Conservation (phyloP, 2,888 invertebrate genomes). For the Tenthredo scrophulariae region DNA sequence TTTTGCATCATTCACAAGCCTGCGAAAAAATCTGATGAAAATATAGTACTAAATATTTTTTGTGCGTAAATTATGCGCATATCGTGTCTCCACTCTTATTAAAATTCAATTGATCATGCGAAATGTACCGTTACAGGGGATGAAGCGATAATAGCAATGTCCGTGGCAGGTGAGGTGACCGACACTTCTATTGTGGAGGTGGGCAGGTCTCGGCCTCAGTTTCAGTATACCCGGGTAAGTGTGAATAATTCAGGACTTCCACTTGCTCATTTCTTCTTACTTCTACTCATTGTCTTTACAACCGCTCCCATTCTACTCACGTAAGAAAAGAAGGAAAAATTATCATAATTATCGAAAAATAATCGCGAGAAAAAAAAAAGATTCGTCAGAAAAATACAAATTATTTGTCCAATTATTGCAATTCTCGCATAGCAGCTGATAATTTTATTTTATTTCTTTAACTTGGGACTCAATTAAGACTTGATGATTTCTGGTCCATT, state of each 20-base stretch:
- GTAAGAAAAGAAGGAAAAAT: neutral
- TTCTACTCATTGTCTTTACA: neutral
- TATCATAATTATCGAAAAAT: neutral
- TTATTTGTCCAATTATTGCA: too few species aligned
- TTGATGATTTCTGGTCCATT: neutral
- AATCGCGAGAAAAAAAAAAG: neutral
- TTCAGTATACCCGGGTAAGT: constrained; percentile 76
- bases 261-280: constrained; percentile 55
- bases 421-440: too few species aligned
- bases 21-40: neutral
- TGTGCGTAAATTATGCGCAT: neutral
- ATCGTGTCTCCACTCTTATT: neutral
- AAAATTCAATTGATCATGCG: neutral
- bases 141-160: constrained; percentile 80
- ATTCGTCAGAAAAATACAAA: too few species aligned
- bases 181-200: constrained; percentile 76
- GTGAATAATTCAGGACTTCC: neutral
- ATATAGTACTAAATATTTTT: neutral
- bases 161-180: constrained; percentile 77
- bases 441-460: too few species aligned
- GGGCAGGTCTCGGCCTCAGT: constrained; percentile 76
- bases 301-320: neutral
- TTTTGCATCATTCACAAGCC: neutral
- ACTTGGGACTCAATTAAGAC: too few species aligned
- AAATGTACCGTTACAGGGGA: constrained; percentile 75